These are phyloP conservation scores for Osmerus mordax DNA, from an alignment of 2,113 vertebrate genomes.

Conservation along the genomic window DNA sequence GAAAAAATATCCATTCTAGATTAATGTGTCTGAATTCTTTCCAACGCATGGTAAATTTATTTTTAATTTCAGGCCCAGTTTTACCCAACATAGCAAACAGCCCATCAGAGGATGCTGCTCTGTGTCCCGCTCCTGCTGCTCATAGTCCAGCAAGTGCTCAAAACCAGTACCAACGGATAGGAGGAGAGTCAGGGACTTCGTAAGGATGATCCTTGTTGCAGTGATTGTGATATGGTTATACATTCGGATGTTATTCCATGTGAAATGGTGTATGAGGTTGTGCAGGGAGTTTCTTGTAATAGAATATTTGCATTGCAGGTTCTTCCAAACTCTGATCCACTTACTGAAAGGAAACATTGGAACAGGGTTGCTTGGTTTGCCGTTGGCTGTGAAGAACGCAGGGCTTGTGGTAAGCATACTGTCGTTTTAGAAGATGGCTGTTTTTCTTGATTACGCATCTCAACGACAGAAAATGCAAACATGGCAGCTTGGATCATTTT, in stretches of 20 bases:
- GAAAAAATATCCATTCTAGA: too few species aligned
- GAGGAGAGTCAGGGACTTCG: slow-evolving; percentile 67
- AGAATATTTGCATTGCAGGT: slow-evolving; percentile 63
- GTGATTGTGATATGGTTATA: not conserved
- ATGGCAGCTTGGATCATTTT: too few species aligned
- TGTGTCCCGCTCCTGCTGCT: slow-evolving; percentile 53
- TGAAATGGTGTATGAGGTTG: not conserved
- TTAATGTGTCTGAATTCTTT: not conserved
- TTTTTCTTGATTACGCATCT: too few species aligned
- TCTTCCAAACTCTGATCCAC: slow-evolving; percentile 91
- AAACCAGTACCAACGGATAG: slow-evolving; percentile 69
- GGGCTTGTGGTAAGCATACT: slow-evolving; percentile 85
- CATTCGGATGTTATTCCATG: not conserved
- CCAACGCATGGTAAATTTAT: not conserved
- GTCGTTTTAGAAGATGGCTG: too few species aligned
- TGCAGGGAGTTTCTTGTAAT: not conserved
- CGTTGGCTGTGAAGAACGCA: slow-evolving; percentile 91
- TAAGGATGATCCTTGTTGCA: slow-evolving; percentile 42
- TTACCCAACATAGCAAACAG: slow-evolving; percentile 49
- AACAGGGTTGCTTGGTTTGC: slow-evolving; percentile 89
- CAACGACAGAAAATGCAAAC: too few species aligned
- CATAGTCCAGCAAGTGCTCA: slow-evolving; percentile 56
- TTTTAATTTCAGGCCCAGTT: slow-evolving; percentile 42
- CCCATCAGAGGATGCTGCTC: slow-evolving; percentile 64
- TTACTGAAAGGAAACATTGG: slow-evolving; percentile 94